phyloP scores from a whole-genome alignment of 2,888 invertebrate genomes.

The Rhagonycha fulva region DNA sequence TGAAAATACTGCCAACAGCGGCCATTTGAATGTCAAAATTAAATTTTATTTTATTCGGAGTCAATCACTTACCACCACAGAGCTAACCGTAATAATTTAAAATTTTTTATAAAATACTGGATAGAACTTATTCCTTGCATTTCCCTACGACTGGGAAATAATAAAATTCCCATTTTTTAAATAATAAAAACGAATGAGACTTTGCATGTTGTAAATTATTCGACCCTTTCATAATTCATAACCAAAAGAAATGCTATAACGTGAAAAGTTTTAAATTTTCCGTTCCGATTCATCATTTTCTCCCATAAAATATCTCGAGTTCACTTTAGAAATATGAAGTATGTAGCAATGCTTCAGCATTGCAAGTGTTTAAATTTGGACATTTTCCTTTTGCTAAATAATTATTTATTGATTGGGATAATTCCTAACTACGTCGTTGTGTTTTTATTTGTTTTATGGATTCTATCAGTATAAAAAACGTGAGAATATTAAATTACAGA shows the following conservation, averaged over 20 bases:
- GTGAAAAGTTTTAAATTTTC: not conserved
- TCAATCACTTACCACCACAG: too few relatives aligned
- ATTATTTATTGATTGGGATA: not conserved
- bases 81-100: not conserved
- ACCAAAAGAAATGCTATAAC: not conserved
- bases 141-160: not conserved
- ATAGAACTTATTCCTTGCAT: not conserved
- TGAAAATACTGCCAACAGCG: too few relatives aligned
- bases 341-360: not conserved
- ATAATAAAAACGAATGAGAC: not conserved
- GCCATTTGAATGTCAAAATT: too few relatives aligned
- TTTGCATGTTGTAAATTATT: not conserved
- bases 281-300: not conserved
- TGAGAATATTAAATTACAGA: too few relatives aligned
- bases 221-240: not conserved
- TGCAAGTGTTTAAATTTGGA: not conserved
- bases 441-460: not conserved
- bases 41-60: too few relatives aligned
- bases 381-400: not conserved
- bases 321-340: not conserved
- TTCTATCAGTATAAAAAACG: not conserved
- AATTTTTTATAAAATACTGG: not conserved
- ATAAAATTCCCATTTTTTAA: not conserved
- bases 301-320: not conserved
- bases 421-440: not conserved